A percentile compares a stretch with the other conserved stretches of the same genome.
Conservation (phyloP, 2,888 invertebrate species). For the Synergus umbraculus region DNA sequence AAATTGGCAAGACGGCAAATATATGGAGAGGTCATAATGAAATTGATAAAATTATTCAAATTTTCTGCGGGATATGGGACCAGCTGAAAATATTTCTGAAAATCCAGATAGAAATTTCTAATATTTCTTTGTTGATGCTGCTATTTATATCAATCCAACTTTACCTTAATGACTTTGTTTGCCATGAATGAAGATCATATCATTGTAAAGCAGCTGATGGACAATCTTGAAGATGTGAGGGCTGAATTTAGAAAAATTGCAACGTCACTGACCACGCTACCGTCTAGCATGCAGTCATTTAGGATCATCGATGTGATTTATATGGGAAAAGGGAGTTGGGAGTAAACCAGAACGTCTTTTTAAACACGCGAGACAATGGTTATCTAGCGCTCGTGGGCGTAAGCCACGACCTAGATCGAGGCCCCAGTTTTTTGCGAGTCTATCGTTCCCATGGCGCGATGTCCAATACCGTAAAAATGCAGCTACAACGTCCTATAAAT, state of each 20-base stretch:
- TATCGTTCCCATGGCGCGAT: slow-evolving; percentile 68
- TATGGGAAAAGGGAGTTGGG: slow-evolving; percentile 66
- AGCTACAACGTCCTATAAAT: slow-evolving; percentile 69
- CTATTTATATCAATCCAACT: not conserved
- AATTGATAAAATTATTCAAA: no score
- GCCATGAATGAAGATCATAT: no score
- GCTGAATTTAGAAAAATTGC: slow-evolving; percentile 14
- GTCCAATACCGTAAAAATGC: slow-evolving; percentile 69
- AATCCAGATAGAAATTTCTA: no score
- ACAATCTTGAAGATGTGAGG: not conserved
- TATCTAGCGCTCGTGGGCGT: slow-evolving; percentile 59
- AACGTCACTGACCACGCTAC: slow-evolving; percentile 36
- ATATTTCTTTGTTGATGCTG: not conserved
- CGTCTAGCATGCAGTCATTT: slow-evolving; percentile 43
- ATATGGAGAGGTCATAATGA: not conserved
- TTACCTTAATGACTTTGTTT: not conserved
- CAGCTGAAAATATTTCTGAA: no score
- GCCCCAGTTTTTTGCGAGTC: slow-evolving; percentile 68
- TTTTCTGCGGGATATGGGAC: no score
- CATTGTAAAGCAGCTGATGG: slow-evolving; percentile 1
- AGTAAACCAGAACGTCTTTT: slow-evolving; percentile 70
- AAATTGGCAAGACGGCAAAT: not conserved
- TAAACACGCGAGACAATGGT: slow-evolving; percentile 68
- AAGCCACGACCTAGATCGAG: slow-evolving; percentile 68
- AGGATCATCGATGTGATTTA: slow-evolving; percentile 64